Conservation (phyloP, 2,888 invertebrate genomes). For the Clistopyga incitator region DNA sequence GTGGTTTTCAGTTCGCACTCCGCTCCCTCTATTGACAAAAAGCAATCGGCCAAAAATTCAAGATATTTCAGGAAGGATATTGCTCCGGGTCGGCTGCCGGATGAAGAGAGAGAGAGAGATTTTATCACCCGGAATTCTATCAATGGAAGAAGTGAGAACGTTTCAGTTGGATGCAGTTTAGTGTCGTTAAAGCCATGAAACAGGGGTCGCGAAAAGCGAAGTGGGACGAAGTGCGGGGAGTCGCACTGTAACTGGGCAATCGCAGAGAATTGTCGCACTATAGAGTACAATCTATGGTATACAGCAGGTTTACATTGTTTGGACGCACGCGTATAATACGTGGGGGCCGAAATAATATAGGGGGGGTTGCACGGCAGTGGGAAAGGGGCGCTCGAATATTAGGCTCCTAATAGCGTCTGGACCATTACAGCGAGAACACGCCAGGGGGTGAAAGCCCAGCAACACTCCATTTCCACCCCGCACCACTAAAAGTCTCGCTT, state of each 20-base stretch:
- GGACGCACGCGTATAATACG: slow-evolving; percentile 63
- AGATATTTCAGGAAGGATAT: not conserved
- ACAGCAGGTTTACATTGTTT: slow-evolving; percentile 59
- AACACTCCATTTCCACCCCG: slow-evolving; percentile 25
- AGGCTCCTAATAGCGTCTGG: slow-evolving; percentile 69
- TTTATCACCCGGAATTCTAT: not conserved
- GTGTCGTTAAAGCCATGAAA: slow-evolving; percentile 61
- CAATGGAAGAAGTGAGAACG: slow-evolving; percentile 12
- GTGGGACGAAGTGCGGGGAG: slow-evolving; percentile 36
- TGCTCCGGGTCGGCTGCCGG: not conserved
- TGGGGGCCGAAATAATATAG: slow-evolving; percentile 58
- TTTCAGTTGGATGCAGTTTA: slow-evolving; percentile 36
- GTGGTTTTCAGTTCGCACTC: not conserved
- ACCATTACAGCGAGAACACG: slow-evolving; percentile 66
- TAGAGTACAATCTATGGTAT: slow-evolving; percentile 40
- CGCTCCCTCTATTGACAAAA: not conserved
- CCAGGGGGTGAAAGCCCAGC: slow-evolving; percentile 50
- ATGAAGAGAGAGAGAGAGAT: slow-evolving; percentile 15
- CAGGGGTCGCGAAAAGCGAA: slow-evolving; percentile 34
- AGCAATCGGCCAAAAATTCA: not conserved
- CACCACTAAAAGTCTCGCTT: slow-evolving; percentile 53
- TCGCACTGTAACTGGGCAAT: slow-evolving; percentile 25
- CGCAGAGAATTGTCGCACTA: slow-evolving; percentile 12
- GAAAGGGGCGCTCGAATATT: slow-evolving; percentile 65
- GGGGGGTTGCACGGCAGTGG: slow-evolving; percentile 45